Conservation (phyloP, 2,113 vertebrate genomes). For the Pavo muticus region DNA sequence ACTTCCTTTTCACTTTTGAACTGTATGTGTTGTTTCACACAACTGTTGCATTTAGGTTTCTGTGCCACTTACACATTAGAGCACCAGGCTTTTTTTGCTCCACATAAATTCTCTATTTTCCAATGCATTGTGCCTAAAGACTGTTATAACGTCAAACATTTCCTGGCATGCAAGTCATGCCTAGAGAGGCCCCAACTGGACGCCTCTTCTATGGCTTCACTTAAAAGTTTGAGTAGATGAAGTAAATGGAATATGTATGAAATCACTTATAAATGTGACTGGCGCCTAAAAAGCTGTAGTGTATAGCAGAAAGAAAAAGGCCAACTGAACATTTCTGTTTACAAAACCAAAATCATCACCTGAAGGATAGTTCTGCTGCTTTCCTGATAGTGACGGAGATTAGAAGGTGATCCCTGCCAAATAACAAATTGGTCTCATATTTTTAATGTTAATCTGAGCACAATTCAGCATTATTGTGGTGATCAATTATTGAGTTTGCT, state of each 20-base stretch:
- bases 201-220: background rate
- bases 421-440: background rate
- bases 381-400: background rate
- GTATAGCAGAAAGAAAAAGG: background rate
- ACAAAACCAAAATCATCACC: background rate
- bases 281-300: background rate
- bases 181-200: background rate
- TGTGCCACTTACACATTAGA: background rate
- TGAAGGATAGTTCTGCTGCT: background rate
- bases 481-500: background rate
- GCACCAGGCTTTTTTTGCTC: background rate
- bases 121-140: background rate
- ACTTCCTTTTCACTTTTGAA: background rate
- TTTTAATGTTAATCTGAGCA: background rate
- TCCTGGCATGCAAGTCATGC: background rate
- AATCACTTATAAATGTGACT: background rate
- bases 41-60: background rate
- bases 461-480: background rate
- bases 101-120: background rate
- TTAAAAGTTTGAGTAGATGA: background rate
- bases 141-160: background rate
- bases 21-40: background rate
- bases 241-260: background rate
- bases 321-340: background rate
- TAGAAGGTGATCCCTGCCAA: background rate